A percentile compares a stretch with the other conserved stretches of the same genome.
Evolutionary conservation across 2,797 vertebrate genomes (phyloP).

Genomic region (Coregonus suidteri): DNA sequence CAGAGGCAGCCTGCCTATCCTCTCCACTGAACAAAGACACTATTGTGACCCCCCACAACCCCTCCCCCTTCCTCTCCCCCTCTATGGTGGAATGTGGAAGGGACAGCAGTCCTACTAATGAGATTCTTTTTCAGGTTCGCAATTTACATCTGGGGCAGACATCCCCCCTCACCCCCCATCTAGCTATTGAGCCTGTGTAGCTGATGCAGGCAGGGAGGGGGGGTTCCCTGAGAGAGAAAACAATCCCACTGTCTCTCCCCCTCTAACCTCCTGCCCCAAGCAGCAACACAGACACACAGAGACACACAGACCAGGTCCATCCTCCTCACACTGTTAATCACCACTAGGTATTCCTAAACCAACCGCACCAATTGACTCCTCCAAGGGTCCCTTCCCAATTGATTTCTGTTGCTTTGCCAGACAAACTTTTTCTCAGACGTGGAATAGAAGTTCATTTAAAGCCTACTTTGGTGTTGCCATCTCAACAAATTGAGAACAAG

Average conservation of each 20-base stretch:
- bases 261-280: conserved; percentile 55
- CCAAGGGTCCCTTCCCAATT: conserved; percentile 65
- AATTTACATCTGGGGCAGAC: conserved; percentile 92
- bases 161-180: conserved; percentile 74
- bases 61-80: conserved; percentile 55
- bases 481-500: neutral
- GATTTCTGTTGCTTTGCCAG: conserved; percentile 51
- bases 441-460: neutral
- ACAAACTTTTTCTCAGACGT: conserved; percentile 34
- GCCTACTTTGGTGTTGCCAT: neutral
- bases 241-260: conserved; percentile 76
- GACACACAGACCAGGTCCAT: conserved; percentile 49
- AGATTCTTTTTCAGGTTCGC: conserved; percentile 86
- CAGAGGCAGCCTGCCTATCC: conserved; percentile 73
- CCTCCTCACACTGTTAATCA: conserved; percentile 80
- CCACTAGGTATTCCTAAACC: conserved; percentile 63
- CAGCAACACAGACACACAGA: conserved; percentile 59
- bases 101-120: conserved; percentile 83
- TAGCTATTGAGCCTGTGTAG: conserved; percentile 80
- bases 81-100: conserved; percentile 56
- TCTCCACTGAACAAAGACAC: conserved; percentile 80
- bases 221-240: conserved; percentile 74
- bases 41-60: conserved; percentile 77
- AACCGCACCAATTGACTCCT: conserved; percentile 67
- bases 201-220: conserved; percentile 69